phyloP scores from a whole-genome alignment of 2,113 vertebrate genomes.

The Xyliphius kryptos region DNA sequence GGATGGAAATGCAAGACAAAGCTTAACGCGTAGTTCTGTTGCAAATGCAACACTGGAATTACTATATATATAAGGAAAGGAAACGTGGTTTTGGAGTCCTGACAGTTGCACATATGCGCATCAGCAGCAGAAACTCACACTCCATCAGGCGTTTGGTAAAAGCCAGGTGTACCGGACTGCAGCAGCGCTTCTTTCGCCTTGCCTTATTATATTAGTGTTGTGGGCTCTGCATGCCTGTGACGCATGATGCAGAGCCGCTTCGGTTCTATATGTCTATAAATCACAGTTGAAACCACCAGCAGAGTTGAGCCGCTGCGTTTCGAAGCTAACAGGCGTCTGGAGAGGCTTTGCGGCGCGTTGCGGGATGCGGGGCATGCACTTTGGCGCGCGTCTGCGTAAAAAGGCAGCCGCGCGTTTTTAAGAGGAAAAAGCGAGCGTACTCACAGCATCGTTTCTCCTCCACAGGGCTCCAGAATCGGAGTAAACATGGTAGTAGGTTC shows the following conservation, averaged over 20 bases:
- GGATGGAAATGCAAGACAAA: no score
- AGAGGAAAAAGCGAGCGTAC: conserved; percentile 55
- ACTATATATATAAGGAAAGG: no score
- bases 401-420: conserved; percentile 6
- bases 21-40: no score
- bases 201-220: not conserved
- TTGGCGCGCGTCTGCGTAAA: conserved; percentile 52
- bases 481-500: conserved; percentile 67
- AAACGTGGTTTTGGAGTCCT: no score
- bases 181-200: not conserved
- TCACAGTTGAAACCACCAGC: not conserved
- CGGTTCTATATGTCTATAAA: not conserved
- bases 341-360: not conserved
- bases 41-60: no score
- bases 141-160: not conserved
- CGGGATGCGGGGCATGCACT: conserved; percentile 45
- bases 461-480: conserved; percentile 76
- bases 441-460: conserved; percentile 85
- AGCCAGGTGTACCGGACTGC: not conserved
- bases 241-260: conserved; percentile 14
- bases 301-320: not conserved
- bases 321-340: not conserved
- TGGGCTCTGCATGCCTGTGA: not conserved
- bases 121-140: not conserved
- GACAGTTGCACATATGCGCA: no score